Evolutionary conservation across 1,140 invertebrate species (phyloP).

Genomic region (Odontomachus brunneus): DNA sequence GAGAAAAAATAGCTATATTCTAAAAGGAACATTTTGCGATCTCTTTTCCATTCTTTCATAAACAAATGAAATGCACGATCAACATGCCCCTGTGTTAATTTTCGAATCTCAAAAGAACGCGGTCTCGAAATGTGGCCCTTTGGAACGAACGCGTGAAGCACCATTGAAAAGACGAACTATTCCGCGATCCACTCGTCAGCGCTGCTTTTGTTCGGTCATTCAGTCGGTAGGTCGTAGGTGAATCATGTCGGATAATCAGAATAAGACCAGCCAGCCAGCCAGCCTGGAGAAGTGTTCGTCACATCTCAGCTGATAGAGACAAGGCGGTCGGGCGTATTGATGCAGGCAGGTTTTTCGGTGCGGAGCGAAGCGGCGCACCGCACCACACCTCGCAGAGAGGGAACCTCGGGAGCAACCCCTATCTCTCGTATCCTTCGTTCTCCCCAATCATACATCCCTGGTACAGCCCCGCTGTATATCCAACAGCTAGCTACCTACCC

Average conservation of each 20-base stretch:
- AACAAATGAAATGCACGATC: no score
- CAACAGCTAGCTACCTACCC: slow-evolving; percentile 1
- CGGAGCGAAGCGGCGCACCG: neutral
- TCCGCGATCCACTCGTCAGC: neutral
- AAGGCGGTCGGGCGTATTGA: slow-evolving; percentile 1
- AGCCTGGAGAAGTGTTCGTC: neutral
- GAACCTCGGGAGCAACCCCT: neutral
- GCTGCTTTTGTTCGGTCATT: neutral
- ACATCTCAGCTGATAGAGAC: neutral
- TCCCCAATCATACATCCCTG: neutral
- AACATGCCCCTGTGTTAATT: no score
- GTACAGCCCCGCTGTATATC: neutral
- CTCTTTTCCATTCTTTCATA: no score
- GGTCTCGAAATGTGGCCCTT: no score
- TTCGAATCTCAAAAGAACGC: no score
- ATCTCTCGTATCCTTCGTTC: neutral
- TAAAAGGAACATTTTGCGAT: no score
- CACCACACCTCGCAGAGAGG: neutral
- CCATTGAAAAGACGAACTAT: no score
- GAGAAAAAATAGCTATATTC: no score
- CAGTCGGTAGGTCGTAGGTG: slow-evolving; percentile 7
- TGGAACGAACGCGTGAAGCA: no score
- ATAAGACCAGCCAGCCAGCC: no score
- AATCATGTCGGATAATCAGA: no score
- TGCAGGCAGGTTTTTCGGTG: slow-evolving; percentile 22